Base-by-base conservation (phyloP, 2,113 vertebrate genomes). In the Proterorhinus semilunaris region DNA sequence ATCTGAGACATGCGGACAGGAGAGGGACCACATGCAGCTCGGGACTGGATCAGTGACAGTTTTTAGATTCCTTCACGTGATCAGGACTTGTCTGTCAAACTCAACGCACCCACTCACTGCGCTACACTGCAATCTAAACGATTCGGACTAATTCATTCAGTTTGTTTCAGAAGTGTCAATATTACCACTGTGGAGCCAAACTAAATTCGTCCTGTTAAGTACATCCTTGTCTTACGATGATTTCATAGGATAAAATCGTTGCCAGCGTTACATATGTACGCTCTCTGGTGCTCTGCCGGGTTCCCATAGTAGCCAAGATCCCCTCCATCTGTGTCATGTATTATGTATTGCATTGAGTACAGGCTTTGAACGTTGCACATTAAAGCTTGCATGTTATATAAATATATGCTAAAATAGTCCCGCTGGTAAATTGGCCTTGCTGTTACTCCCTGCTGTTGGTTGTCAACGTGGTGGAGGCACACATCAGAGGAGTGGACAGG, bases 291-390 rank as follows among this genome's bases (percentile, higher is more conserved):
- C 53, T 55, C 53, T 11, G 53, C 10, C 11, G 53, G 53, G 10
- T 27, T 55, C 53, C 52, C 9, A 53, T 55, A 27, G 53, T 27
- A 17, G 27, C 27, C 27, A 5, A 3, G 52, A 15, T 79, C 58
- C 69, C 75, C 77, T 78, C 74, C 59, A 77, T 80, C 76, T 67
- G 53, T 42, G 45, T 8, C 64, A 78, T 85, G 55, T 69, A 83
- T 85, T 75, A 85, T 80, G 74, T 42, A 85, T 42, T 3, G 13
- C 75, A 80, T 63, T 57, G 76, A 78, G 70, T 72, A 54, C 69
- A 36, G 53, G 57, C 76, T 82, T 85, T 80, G 79, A 85, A 77
- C 71, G 55, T 47, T 62, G 67, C 9, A 75, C 71, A 79, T 80
- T 66, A 80, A 78, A 82, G 71, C 10, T 57, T 68, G 46, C 10